Conservation (phyloP, 2,797 vertebrate genomes). For the Tenualosa ilisha region DNA sequence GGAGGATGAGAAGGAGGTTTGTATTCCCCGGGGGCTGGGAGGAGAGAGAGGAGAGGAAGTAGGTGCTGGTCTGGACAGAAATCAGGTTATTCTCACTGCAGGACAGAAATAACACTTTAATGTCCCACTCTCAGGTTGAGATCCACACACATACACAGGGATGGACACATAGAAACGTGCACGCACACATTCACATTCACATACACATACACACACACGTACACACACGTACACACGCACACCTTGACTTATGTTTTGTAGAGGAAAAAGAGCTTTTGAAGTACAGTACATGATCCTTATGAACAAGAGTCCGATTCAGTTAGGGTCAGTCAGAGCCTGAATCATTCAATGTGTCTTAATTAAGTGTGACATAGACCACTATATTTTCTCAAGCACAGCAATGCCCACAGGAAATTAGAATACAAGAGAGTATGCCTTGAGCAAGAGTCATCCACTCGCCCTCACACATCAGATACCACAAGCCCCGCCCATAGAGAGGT, state of each 20-base stretch:
- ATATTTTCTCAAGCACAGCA: not conserved
- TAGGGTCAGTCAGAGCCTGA: not conserved
- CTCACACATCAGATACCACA: conserved; percentile 26
- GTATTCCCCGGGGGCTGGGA: conserved; percentile 33
- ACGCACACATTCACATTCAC: not conserved
- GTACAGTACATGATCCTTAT: not conserved
- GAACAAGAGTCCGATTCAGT: not conserved
- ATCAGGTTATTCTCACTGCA: conserved; percentile 68
- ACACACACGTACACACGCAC: conserved; percentile 22
- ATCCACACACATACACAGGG: conserved; percentile 10
- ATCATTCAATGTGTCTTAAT: not conserved
- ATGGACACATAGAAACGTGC: not conserved
- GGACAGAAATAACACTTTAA: conserved; percentile 60
- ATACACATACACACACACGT: not conserved
- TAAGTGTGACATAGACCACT: not conserved
- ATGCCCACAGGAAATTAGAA: not conserved
- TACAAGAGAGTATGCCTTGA: not conserved
- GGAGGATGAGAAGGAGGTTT: conserved; percentile 47
- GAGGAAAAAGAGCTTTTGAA: not conserved
- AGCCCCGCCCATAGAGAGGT: conserved; percentile 45
- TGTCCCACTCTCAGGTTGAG: conserved; percentile 34
- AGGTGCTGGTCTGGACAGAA: conserved; percentile 56
- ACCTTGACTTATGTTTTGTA: not conserved
- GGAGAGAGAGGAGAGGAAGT: conserved; percentile 49
- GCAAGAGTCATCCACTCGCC: conserved; percentile 1